Evolutionary conservation across 2,797 vertebrate species (phyloP), one percentile per base, ranked within the genome.

Genomic region (Australoheros facetus): DNA sequence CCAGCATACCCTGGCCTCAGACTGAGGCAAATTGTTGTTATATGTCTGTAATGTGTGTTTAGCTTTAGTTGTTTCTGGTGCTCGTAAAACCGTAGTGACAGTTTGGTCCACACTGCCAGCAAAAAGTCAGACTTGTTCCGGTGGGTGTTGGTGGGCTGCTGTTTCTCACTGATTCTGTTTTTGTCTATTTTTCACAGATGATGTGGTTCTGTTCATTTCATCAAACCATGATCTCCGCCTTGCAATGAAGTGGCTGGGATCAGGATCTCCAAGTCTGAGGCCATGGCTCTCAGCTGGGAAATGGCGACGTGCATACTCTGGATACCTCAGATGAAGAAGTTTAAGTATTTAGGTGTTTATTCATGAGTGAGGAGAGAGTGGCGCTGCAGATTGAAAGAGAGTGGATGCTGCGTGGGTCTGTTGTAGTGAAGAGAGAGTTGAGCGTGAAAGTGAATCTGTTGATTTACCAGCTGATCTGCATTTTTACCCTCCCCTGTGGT

Each of bases 401-500:
- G 3, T 64, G 39, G 39, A 64, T 45, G 23, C 8, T 64, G 39
- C 45, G 28, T 39, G 5, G 60, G 45, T 64, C 60, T 45, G 8
- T 39, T 45, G 21, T 17, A 17, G 39, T 64, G 39, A 45, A 45
- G 39, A 64, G 10, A 45, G 26, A 21, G 26, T 8, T 45, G 21
- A 45, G 60, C 21, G 10, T 17, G 3, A 64, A 64, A 23, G 14
- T 64, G 26, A 64, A 45, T 64, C 37, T 64, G 37, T 45, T 42
- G 60, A 45, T 64, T 64, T 64, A 64, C 21, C 0, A 1, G 23
- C 23, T 0, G 39, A 19, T 45, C 21, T 64, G 60, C 0, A 1
- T 45, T 45, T 0, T 23, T 45, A 28, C 14, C 60, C 39, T 45
- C 5, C 3, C 14, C 14, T 64, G 17, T 64, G 60, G 39, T 0